phyloP scores from a whole-genome alignment of 2,888 invertebrate species.

The Ellobium chinense region DNA sequence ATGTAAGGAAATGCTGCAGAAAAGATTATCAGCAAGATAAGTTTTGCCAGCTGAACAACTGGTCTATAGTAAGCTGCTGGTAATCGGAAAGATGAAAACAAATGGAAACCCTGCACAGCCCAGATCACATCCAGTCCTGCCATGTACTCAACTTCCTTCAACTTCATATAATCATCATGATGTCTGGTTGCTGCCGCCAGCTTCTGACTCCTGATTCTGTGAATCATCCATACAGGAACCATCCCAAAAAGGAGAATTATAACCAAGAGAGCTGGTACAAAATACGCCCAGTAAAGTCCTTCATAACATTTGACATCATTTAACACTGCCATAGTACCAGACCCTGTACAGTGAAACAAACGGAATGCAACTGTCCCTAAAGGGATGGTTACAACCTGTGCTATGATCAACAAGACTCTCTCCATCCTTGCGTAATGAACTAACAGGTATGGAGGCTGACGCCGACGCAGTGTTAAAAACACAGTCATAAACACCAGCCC shows the following conservation, averaged over 20 bases:
- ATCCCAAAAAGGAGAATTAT: slow-evolving; percentile 61
- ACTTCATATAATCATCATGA: slow-evolving; percentile 72
- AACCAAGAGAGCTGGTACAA: slow-evolving; percentile 59
- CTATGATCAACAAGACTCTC: slow-evolving; percentile 58
- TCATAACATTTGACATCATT: slow-evolving; percentile 64
- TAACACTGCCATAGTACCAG: slow-evolving; percentile 62
- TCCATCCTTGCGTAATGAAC: slow-evolving; percentile 69
- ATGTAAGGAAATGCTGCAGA: slow-evolving; percentile 63
- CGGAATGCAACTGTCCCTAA: slow-evolving; percentile 60
- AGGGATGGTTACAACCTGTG: slow-evolving; percentile 70
- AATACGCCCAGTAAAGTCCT: slow-evolving; percentile 66
- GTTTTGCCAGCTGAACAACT: slow-evolving; percentile 60
- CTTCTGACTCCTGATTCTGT: slow-evolving; percentile 61
- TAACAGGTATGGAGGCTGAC: slow-evolving; percentile 62
- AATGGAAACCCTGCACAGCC: slow-evolving; percentile 67
- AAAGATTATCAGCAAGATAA: slow-evolving; percentile 62
- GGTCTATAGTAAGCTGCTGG: slow-evolving; percentile 68
- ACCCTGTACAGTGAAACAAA: slow-evolving; percentile 68
- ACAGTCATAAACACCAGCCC: slow-evolving; percentile 54
- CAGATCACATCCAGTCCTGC: slow-evolving; percentile 73
- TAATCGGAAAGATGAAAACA: slow-evolving; percentile 73
- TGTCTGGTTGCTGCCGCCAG: slow-evolving; percentile 62
- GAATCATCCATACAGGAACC: slow-evolving; percentile 69
- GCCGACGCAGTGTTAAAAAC: slow-evolving; percentile 58
- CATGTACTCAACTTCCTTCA: slow-evolving; percentile 75